Percentiles rank a stretch among this genome's conserved stretches.
Conservation (phyloP, 2,888 invertebrate species). For the Rotaria magnacalcarata region DNA sequence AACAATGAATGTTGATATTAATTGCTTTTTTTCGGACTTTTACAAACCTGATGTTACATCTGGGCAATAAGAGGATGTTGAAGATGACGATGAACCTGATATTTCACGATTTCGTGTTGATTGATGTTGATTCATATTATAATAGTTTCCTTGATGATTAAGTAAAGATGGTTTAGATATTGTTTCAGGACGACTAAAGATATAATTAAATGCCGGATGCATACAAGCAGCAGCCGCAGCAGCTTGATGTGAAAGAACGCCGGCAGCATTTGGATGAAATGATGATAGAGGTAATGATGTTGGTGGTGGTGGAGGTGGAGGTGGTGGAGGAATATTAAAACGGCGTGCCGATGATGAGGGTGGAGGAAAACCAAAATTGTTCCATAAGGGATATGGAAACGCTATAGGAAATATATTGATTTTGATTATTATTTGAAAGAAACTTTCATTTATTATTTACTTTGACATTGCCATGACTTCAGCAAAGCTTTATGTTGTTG, state of each 20-base stretch:
- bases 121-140: background rate
- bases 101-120: background rate
- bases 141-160: background rate
- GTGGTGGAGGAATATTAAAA: constrained; percentile 36
- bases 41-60: background rate
- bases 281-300: constrained; percentile 28
- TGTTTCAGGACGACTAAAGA: constrained; percentile 15
- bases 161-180: constrained; percentile 36
- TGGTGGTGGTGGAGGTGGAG: constrained; percentile 28
- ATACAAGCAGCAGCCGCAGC: constrained; percentile 41
- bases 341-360: constrained; percentile 38
- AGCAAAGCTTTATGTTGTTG: background rate
- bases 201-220: constrained; percentile 15
- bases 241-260: background rate
- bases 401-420: background rate
- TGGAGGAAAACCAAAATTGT: background rate
- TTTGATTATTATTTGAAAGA: too few species aligned
- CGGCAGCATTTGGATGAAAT: constrained; percentile 35
- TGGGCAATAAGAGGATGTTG: background rate
- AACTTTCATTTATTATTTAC: background rate
- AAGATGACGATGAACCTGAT: background rate
- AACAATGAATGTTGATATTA: too few species aligned
- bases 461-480: background rate
- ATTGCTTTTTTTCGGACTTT: too few species aligned
- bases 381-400: constrained; percentile 15